Percentiles rank a stretch among this genome's conserved stretches.
phyloP scores from a whole-genome alignment of 2,888 invertebrate species.

The Drosophila siamana region DNA sequence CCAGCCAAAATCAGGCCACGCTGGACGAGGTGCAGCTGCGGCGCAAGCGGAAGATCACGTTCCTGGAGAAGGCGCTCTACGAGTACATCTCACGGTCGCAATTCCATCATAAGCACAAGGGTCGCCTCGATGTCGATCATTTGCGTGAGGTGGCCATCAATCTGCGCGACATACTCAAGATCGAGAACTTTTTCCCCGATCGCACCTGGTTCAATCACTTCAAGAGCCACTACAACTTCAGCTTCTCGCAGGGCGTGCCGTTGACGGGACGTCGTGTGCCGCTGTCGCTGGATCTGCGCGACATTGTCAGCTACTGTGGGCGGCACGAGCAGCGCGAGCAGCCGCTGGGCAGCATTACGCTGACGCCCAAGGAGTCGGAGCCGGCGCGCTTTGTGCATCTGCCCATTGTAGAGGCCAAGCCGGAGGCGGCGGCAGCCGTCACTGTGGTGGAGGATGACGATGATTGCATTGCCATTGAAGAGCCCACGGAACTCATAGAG shows the following conservation, averaged over 20 bases:
- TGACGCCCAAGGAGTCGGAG: constrained; percentile 66
- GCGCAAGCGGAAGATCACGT: constrained; percentile 79
- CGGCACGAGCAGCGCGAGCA: constrained; percentile 72
- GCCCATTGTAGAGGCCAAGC: constrained; percentile 35
- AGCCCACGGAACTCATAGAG: constrained; percentile 55
- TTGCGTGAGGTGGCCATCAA: constrained; percentile 71
- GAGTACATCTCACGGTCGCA: constrained; percentile 82
- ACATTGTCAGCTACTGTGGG: constrained; percentile 81
- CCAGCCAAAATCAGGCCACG: constrained; percentile 68
- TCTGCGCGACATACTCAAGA: constrained; percentile 78
- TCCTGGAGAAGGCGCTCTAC: constrained; percentile 80
- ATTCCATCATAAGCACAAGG: constrained; percentile 76
- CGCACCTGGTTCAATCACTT: constrained; percentile 77
- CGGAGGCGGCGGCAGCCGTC: neutral
- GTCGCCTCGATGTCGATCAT: constrained; percentile 62
- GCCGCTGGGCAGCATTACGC: constrained; percentile 57
- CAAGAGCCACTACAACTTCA: constrained; percentile 67
- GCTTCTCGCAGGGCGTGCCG: constrained; percentile 59
- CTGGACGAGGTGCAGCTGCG: constrained; percentile 70
- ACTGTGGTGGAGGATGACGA: constrained; percentile 43
- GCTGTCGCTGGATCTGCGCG: constrained; percentile 77
- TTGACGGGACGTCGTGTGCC: constrained; percentile 63
- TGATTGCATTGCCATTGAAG: constrained; percentile 56
- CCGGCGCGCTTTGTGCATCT: constrained; percentile 6
- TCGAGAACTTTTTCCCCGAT: constrained; percentile 80